Base-by-base conservation (phyloP, 2,113 vertebrate genomes). In the Crypturellus undulatus region DNA sequence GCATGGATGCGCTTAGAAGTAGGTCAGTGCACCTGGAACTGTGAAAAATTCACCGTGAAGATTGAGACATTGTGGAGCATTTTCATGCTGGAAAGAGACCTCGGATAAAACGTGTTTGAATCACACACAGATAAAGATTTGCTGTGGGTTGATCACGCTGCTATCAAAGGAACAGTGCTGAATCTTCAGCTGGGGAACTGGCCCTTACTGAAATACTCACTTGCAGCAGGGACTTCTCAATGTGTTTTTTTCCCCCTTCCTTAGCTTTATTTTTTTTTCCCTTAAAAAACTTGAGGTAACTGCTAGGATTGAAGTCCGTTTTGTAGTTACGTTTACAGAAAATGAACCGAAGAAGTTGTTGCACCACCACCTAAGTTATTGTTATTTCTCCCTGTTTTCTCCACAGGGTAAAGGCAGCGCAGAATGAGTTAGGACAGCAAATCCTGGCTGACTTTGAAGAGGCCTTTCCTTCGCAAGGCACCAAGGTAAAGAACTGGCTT, bases 401-500 rank as follows among this genome's bases (percentile, higher is more conserved):
- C 17, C n/a, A 16, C 87, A 99, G 99, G 97, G 99, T 99, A 76
- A 99, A 99, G 95, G 99, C 98, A 10, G 99, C 99, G 0, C 99
- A 99, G 97, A 99, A 98, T 21, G 99, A 99, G 95, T 79, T 99
- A 96, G 99, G 99, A 26, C 99, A 99, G 86, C 99, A 99, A 97
- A 99, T 99, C 93, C 97, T 99, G 96, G 99, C 99, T 20, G 99
- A 99, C 95, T 99, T 99, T 19, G 99, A 99, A 97, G 99, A 99
- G 96, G 98, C 99, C 1, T 99, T 99, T 97, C 99, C 99, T 79
- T 98, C 99, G 10, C 99, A 99, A 97, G 99, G 99, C 17, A 98
- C 98, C 87, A 99, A 99, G 99, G 99, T 99, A 98, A 96, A 79
- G 84, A 68, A 90, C 84, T 90, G 34, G 2, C 24, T 92, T 95